Conservation (phyloP, 2,888 invertebrate species). For the Cepaea hortensis region DNA sequence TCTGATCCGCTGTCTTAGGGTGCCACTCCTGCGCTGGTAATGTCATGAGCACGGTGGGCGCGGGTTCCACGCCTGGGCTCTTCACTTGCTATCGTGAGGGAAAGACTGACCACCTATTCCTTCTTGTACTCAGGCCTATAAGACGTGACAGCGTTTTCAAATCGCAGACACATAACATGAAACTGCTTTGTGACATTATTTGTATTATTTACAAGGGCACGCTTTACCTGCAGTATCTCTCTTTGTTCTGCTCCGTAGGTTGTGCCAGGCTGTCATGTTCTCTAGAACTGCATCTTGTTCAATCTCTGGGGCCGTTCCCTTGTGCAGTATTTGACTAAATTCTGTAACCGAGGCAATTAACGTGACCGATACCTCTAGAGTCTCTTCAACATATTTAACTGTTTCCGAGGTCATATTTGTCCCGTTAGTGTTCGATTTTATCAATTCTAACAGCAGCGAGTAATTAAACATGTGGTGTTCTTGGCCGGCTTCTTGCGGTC, state of each 20-base stretch:
- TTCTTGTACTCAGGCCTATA: too few relatives aligned
- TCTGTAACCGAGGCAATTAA: slow-evolving; percentile 2
- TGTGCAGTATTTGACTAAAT: neutral
- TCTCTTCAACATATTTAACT: slow-evolving; percentile 2
- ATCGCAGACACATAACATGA: too few relatives aligned
- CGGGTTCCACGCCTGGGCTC: too few relatives aligned
- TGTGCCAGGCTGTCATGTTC: slow-evolving; percentile 29
- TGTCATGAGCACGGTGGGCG: too few relatives aligned
- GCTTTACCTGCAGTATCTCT: slow-evolving; percentile 23
- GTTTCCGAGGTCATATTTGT: neutral
- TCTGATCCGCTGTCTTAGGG: too few relatives aligned
- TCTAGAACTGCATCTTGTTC: neutral
- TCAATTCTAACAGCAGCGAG: neutral
- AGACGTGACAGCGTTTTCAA: too few relatives aligned
- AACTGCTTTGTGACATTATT: too few relatives aligned
- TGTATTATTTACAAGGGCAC: too few relatives aligned
- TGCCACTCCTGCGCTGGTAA: too few relatives aligned
- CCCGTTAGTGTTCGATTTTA: neutral
- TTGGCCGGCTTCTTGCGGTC: neutral
- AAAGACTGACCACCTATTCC: too few relatives aligned
- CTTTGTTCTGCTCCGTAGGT: slow-evolving; percentile 12
- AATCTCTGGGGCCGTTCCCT: neutral
- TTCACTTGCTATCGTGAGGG: too few relatives aligned
- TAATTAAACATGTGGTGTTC: neutral
- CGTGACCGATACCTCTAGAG: neutral